A percentile compares a stretch with the other conserved stretches of the same genome.
These are phyloP conservation scores for Vulpes lagopus DNA, from an alignment of 2,113 vertebrate species.

Conservation along the genomic window DNA sequence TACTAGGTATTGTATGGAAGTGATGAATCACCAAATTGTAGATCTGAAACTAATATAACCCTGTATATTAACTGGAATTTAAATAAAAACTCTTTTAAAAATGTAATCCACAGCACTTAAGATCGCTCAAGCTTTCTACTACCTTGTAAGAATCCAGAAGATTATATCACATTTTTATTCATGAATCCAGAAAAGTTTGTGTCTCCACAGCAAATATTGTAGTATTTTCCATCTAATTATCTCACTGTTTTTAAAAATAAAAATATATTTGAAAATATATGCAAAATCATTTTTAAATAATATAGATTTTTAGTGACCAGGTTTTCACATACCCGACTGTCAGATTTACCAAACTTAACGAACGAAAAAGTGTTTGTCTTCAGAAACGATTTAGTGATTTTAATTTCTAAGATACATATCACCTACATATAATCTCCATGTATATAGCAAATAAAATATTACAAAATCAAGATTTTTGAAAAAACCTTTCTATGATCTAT, in stretches of 20 bases:
- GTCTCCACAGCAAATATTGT: neutral
- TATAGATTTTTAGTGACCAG: neutral
- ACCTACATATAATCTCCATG: neutral
- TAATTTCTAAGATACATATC: constrained; percentile 9
- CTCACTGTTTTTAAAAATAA: neutral
- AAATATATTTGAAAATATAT: neutral
- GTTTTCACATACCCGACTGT: neutral
- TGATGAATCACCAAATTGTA: neutral
- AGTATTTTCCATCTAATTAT: neutral
- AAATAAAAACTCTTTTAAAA: neutral
- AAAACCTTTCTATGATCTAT: neutral
- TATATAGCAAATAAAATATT: constrained; percentile 22
- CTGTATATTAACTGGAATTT: neutral
- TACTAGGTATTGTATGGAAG: neutral
- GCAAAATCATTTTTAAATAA: constrained; percentile 1
- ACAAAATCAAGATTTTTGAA: constrained; percentile 30
- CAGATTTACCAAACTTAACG: neutral
- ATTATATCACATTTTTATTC: neutral
- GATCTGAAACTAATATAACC: neutral
- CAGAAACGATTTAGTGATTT: constrained; percentile 30
- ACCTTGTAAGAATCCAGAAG: neutral
- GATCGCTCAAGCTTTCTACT: neutral
- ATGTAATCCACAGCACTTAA: neutral
- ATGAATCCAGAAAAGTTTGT: neutral
- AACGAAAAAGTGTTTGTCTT: neutral